Percentiles rank a stretch among this genome's conserved stretches.
Conservation (phyloP, 1,140 invertebrate genomes). For the Dendroctonus valens region DNA sequence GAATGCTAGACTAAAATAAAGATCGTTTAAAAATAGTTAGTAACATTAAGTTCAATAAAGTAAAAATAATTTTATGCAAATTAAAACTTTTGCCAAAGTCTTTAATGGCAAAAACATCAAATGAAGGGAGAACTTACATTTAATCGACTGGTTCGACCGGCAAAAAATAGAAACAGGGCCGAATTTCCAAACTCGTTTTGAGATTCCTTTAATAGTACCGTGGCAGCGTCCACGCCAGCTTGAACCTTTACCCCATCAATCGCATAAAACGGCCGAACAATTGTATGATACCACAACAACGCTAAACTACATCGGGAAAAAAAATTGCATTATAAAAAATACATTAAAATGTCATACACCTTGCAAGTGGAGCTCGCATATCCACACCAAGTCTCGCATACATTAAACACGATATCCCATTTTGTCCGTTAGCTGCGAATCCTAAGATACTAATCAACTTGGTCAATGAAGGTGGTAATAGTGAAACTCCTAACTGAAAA, state of each 20-base stretch:
- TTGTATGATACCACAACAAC: constrained; percentile 73
- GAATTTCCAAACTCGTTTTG: constrained; percentile 62
- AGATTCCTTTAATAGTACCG: constrained; percentile 60
- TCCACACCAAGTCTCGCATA: constrained; percentile 64
- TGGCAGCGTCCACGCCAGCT: constrained; percentile 61
- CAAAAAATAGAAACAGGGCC: constrained; percentile 70
- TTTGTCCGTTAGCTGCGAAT: constrained; percentile 66
- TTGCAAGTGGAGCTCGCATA: constrained; percentile 71
- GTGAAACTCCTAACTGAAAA: constrained; percentile 69
- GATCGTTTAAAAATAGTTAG: neutral
- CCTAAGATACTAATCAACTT: constrained; percentile 69
- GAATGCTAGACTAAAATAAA: constrained; percentile 60
- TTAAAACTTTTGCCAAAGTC: too few relatives aligned
- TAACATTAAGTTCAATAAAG: neutral
- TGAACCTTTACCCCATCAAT: constrained; percentile 63
- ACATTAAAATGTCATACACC: constrained; percentile 50
- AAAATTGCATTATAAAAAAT: neutral
- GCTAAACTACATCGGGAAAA: constrained; percentile 56
- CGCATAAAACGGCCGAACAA: constrained; percentile 70
- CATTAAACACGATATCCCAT: constrained; percentile 63
- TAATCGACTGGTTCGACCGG: constrained; percentile 63
- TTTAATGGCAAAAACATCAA: neutral
- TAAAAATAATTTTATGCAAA: too few relatives aligned
- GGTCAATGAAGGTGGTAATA: constrained; percentile 66
- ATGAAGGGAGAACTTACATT: constrained; percentile 54